Evolutionary conservation across 2,888 invertebrate genomes (phyloP).

Genomic region (Mesorhabditis spiculigera): DNA sequence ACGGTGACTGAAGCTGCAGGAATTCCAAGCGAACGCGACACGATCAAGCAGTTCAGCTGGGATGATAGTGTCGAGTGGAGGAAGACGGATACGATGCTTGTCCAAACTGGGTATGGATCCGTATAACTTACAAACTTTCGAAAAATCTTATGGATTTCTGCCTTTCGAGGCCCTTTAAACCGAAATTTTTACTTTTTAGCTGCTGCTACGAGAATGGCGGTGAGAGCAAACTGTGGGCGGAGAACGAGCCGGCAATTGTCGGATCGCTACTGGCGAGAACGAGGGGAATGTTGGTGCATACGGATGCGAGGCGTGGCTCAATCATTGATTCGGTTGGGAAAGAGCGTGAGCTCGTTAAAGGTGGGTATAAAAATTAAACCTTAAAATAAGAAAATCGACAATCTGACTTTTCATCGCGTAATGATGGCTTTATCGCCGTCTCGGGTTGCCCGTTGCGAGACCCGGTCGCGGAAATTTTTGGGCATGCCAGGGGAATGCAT

Average conservation of each 20-base stretch:
- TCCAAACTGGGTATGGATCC: conserved; percentile 22
- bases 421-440: no score
- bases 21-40: conserved; percentile 27
- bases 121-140: neutral
- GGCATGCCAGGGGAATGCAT: no score
- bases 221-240: conserved; percentile 43
- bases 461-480: no score
- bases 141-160: no score
- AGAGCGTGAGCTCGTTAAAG: neutral
- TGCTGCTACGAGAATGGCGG: conserved; percentile 53
- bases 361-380: no score
- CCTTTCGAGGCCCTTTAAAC: neutral
- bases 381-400: no score
- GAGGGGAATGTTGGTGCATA: conserved; percentile 19
- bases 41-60: conserved; percentile 27
- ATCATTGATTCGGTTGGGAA: conserved; percentile 3
- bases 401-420: no score
- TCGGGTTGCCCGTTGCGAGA: no score
- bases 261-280: conserved; percentile 23
- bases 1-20: conserved; percentile 12
- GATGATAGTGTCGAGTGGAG: conserved; percentile 20
- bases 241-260: conserved; percentile 42
- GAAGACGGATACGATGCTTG: conserved; percentile 45
- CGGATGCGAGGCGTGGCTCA: conserved; percentile 10
- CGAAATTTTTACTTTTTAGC: conserved; percentile 18